These are phyloP conservation scores for Caenorhabditis becei DNA, from an alignment of 2,888 invertebrate genomes.

Conservation along the genomic window DNA sequence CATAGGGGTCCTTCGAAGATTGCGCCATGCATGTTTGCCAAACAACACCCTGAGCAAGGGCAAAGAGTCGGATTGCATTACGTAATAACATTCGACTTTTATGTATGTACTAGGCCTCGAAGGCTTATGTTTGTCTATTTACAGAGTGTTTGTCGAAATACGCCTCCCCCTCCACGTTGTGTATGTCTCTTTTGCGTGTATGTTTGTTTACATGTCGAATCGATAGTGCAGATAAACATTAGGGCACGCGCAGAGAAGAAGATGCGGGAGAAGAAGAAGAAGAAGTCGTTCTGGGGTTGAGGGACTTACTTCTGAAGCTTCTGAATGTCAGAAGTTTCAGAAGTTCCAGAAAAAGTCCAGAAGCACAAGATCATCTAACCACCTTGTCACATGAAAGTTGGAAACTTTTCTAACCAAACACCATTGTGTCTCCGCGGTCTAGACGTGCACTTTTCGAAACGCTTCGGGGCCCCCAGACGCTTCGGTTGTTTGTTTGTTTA, in stretches of 20 bases:
- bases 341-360: too few relatives aligned
- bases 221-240: slow-evolving; percentile 68
- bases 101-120: slow-evolving; percentile 4
- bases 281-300: neutral
- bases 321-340: too few relatives aligned
- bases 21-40: too few relatives aligned
- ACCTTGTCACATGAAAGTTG: too few relatives aligned
- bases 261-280: slow-evolving; percentile 4
- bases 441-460: slow-evolving; percentile 37
- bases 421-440: neutral
- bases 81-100: slow-evolving; percentile 21
- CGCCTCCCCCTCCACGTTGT: slow-evolving; percentile 18
- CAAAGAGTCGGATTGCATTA: slow-evolving; percentile 23
- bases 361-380: too few relatives aligned
- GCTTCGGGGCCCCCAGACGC: slow-evolving; percentile 21
- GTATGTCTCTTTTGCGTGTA: slow-evolving; percentile 8
- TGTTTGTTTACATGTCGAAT: slow-evolving; percentile 67
- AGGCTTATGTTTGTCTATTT: slow-evolving; percentile 55
- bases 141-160: slow-evolving; percentile 60
- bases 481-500: slow-evolving; percentile 47
- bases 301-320: neutral
- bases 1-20: neutral
- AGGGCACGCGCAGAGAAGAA: slow-evolving; percentile 15
- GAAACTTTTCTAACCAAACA: too few relatives aligned
- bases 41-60: neutral